Evolutionary conservation across 2,888 invertebrate genomes (phyloP), one percentile per base, ranked within the genome.

Genomic region (Bugulina stolonifera): DNA sequence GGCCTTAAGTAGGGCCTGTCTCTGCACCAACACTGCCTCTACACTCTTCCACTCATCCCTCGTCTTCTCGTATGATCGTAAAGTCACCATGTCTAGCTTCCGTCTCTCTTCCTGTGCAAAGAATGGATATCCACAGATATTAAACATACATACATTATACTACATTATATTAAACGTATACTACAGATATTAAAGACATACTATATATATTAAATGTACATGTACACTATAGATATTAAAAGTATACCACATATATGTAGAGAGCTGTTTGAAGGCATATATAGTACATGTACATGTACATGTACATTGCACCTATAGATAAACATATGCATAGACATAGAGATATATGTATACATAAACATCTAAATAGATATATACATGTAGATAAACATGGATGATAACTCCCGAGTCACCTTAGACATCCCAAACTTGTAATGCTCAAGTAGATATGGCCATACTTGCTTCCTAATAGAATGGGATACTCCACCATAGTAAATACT

Each of bases 21-120:
- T 75, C 74, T 85, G 84, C 57, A 80, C 76, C 0, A 95, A 93
- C 75, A 95, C 94, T 0, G 94, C 94, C 81, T 97, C 96, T 0
- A 95, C 93, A 0, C 94, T 93, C 74, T 94, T 84, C 96, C 96
- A 96, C 83, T 95, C 94, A 0, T 94, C 93, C 92, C 95, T 93
- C 0, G 91, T 92, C 3, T 91, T 91, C 84, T 95, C 94, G 79
- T 93, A 94, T 74, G 89, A 89, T 58, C 91, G 90, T 73, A 89
- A 89, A 57, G 90, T 76, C 23, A 75, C 74, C 43, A 76, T 75
- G 73, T 84, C 83, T 32, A 32, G 14, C 32, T 34, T 27, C 64
- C 32, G 27, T 32, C 32, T 25, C 32, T 64, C 64, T 25, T 14
- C 29, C 64, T 64, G 57, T 14, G 52, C 10, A 22, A 14, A 52